Base-by-base conservation (phyloP, 2,113 vertebrate genomes). In the Heterotilapia buettikoferi region DNA sequence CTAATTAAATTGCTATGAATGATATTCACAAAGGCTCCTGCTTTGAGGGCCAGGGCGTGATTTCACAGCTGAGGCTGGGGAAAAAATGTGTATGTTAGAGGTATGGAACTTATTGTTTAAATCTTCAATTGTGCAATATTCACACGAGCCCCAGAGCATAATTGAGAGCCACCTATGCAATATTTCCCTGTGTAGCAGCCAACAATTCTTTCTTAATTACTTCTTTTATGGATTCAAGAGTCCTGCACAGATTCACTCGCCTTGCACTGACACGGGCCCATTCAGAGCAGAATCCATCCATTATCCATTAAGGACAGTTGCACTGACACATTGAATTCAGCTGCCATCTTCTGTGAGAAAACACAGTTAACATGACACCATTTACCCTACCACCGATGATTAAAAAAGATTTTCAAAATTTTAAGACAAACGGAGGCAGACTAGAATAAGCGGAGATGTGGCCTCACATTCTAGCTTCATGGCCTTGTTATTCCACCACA, bases 151-250 rank as follows among this genome's bases (percentile, higher is more conserved):
- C 56, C 5, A 3, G 12, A 47, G 85, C 89, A 82, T 57, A 86
- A 90, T 71, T 85, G 54, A 88, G 88, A 85, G 83, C 33, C 14
- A n/a, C 76, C 86, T 57, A 89, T 90, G 59, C 84, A 90, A 63
- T 87, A 85, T 93, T 29, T 63, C 82, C 87, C 79, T 80, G 82
- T 90, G 82, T 56, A 90, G 80, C 68, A 88, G 89, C 85, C 87
- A 82, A 80, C 90, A 86, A 84, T 89, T 91, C 88, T 91, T 89
- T 84, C 89, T 89, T 90, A 95, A 95, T 96, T 93, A 94, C 81
- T 91, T 94, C 50, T 92, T 90, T 93, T 94, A 93, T 94, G 88
- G 88, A 95, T 95, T 94, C 86, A 89, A 88, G 43, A 88, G 86
- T 79, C 61, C 85, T 81, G 53, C 52, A 45, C 33, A 86, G 92